A percentile compares a stretch with the other conserved stretches of the same genome.
phyloP scores from a whole-genome alignment of 2,113 vertebrate species.

The Heloderma charlesbogerti region DNA sequence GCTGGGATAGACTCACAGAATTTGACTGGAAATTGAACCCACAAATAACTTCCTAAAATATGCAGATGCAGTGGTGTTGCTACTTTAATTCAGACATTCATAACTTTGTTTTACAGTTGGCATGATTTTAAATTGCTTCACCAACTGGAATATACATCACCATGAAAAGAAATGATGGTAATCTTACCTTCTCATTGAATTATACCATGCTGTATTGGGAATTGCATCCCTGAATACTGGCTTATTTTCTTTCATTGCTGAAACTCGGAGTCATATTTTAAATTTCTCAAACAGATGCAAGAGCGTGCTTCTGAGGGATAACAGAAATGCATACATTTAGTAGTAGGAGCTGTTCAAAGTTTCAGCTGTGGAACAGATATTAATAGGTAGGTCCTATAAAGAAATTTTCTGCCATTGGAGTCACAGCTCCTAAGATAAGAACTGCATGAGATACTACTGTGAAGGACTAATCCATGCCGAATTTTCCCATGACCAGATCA shows the following conservation, averaged over 20 bases:
- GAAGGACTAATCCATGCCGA: not conserved
- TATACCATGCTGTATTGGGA: not conserved
- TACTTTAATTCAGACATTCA: not conserved
- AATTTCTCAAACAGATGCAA: constrained; percentile 20
- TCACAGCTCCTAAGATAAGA: not conserved
- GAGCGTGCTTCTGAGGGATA: not conserved
- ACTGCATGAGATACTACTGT: rapidly evolving
- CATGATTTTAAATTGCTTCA: not conserved
- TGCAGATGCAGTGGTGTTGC: constrained; percentile 5
- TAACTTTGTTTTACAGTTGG: not conserved
- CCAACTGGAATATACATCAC: not conserved
- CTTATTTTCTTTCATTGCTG: constrained; percentile 18
- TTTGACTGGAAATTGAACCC: not conserved
- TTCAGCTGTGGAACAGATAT: constrained; percentile 17
- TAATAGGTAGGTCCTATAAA: constrained; percentile 20
- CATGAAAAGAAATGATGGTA: not conserved
- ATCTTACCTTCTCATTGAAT: not conserved
- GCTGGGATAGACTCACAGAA: not conserved
- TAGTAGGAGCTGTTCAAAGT: constrained; percentile 8
- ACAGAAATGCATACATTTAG: constrained; percentile 10
- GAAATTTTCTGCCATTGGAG: not conserved
- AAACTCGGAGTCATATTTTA: constrained; percentile 28
- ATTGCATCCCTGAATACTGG: not conserved
- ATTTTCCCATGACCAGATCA: not conserved
- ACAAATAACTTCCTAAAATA: not conserved